Base-by-base conservation (phyloP, 37 sponge, comb jelly and placozoan genomes). In the Halichondria panicea region DNA sequence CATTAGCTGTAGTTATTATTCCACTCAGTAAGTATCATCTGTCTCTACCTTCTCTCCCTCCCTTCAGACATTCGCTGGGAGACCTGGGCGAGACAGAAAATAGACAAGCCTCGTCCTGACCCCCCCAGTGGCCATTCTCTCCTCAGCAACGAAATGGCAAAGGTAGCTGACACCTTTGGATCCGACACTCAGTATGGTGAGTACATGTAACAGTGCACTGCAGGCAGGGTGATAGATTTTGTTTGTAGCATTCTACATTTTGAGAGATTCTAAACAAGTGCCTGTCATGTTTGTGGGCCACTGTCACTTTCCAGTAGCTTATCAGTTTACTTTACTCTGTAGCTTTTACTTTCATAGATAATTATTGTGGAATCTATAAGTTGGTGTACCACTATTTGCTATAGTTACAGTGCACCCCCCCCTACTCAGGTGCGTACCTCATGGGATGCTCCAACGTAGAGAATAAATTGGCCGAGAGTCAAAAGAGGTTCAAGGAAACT, bases 161-260 rank as follows among this genome's bases (percentile, higher is more conserved):
- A 38, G 56, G 69, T 70, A 40, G 77, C 76, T 0, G 68, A 82
- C 24, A 44, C 48, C 22, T 89, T 89, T 82, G 89, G 89, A 24
- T 31, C 74, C 15, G 84, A 82, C 54, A 82, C 80, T 1, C 79
- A 89, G 58, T 89, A 89, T 78, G 89, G 89, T 89, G 37, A 75
- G 87, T 19, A 3, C 18, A 30, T 62, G 45, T n/a, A 8, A 4
- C n/a, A n/a, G n/a, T n/a, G n/a, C n/a, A n/a, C n/a, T n/a, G n/a
- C n/a, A n/a, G n/a, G n/a, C n/a, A n/a, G n/a, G n/a, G n/a, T n/a
- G n/a, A n/a, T n/a, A n/a, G n/a, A n/a, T n/a, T n/a, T n/a, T n/a
- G n/a, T n/a, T n/a, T n/a, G n/a, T n/a, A n/a, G n/a, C n/a, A n/a
- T n/a, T n/a, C n/a, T n/a, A n/a, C n/a, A n/a, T n/a, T n/a, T n/a